Base-by-base conservation (phyloP, 2,888 invertebrate species). In the Drosophila recens region DNA sequence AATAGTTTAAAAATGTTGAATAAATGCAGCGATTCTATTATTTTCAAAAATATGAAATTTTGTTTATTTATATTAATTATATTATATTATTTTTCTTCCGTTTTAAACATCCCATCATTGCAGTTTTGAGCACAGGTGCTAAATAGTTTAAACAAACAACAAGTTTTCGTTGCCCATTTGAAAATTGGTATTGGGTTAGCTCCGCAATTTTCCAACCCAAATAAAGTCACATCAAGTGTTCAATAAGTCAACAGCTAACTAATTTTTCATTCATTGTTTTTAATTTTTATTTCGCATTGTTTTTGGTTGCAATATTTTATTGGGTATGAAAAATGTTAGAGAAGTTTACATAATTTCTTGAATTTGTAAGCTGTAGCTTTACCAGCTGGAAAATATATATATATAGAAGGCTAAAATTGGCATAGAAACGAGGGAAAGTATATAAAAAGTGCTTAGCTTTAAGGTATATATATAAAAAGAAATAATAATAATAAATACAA, bases 221-320 rank as follows among this genome's bases (percentile, higher is more conserved):
- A 68, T 80, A 46, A 82, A 78, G 79, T 83, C 84, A 87, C 87
- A 83, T 65, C 58, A 79, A 85, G 80, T 87, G 88, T 82, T 87
- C 82, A 82, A 85, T 65, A 70, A 75, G 52, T 56, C 79, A 75
- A 52, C 61, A 54, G 75, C 54, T 68, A 61, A 62, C 53, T 42
- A 42, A 33, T 11, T 33, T 17, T 17, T 30, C 3, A 30, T 13
- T 27, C 8, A 13, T 23, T 27, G 17, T 13, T 51, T 58, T 61
- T 61, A 17, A 52, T 52, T 61, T 43, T 23, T 52, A 1, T 13
- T 36, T 45, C 8, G 11, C n/a, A 34, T 46, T 36, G 2, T 11
- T 36, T 51, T 75, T 52, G 13, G 15, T 43, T 54, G 43, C 33
- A 40, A 48, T 43, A 52, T 69, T 40, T 40, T 30, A 38, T 57